phyloP scores from a whole-genome alignment of 2,888 invertebrate genomes.

The Drosophila bunnanda region DNA sequence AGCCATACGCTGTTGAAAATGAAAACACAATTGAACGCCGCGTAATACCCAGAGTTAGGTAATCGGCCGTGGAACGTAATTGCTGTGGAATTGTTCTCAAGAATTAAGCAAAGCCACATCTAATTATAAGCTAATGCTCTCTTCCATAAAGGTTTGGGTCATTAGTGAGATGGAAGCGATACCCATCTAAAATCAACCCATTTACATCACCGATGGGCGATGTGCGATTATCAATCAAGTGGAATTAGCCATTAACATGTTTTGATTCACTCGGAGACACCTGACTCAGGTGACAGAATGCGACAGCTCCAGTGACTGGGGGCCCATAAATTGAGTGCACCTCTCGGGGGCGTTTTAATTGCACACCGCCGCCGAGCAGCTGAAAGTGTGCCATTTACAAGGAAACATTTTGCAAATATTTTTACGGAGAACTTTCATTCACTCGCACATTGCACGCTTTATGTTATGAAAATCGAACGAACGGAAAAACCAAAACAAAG shows the following conservation, averaged over 20 bases:
- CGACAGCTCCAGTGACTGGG: slow-evolving; percentile 2
- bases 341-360: slow-evolving; percentile 32
- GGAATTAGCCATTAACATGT: slow-evolving; percentile 31
- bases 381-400: slow-evolving; percentile 18
- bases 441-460: slow-evolving; percentile 23
- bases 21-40: slow-evolving; percentile 49
- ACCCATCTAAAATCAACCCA: neutral
- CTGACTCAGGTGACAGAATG: slow-evolving; percentile 26
- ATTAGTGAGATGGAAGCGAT: slow-evolving; percentile 9
- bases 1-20: slow-evolving; percentile 25
- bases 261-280: slow-evolving; percentile 31
- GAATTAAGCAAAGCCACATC: slow-evolving; percentile 22
- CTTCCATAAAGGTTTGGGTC: neutral
- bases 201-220: slow-evolving; percentile 14
- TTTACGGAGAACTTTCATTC: slow-evolving; percentile 26
- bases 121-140: slow-evolving; percentile 18
- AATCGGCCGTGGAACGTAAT: slow-evolving; percentile 42
- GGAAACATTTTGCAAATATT: slow-evolving; percentile 38
- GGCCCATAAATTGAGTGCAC: slow-evolving; percentile 17
- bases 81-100: slow-evolving; percentile 17
- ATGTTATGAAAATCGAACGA: slow-evolving; percentile 28
- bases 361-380: slow-evolving; percentile 4
- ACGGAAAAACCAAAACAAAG: slow-evolving; percentile 33
- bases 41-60: slow-evolving; percentile 47
- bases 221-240: slow-evolving; percentile 37